Evolutionary conservation across 2,888 invertebrate genomes (phyloP).

Genomic region (Terebella lapidaria): DNA sequence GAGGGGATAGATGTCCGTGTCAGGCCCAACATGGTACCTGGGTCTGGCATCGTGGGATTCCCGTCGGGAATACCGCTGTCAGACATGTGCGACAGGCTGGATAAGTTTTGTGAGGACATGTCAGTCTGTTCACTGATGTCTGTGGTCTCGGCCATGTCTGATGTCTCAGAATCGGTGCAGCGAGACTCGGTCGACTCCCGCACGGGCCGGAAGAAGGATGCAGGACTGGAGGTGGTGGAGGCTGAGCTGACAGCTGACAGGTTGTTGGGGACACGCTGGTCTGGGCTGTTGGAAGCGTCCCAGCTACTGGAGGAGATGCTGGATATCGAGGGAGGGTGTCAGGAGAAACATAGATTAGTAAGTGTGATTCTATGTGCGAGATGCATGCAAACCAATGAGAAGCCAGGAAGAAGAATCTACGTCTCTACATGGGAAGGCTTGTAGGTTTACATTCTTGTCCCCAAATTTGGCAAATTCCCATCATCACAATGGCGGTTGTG

Average conservation of each 20-base stretch:
- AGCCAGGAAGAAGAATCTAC: not conserved
- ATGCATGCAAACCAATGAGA: not conserved
- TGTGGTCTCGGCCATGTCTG: slow-evolving; percentile 35
- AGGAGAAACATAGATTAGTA: too few species aligned
- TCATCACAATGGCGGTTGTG: too few species aligned
- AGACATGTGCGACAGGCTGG: not conserved
- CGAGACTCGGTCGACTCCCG: slow-evolving; percentile 35
- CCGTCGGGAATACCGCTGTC: too few species aligned
- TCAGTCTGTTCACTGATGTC: slow-evolving; percentile 32
- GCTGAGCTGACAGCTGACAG: too few species aligned
- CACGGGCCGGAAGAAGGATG: slow-evolving; percentile 35
- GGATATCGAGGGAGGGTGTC: too few species aligned
- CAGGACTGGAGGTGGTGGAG: not conserved
- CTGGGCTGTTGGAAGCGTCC: not conserved
- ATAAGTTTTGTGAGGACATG: not conserved
- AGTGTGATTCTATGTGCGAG: too few species aligned
- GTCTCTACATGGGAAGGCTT: too few species aligned
- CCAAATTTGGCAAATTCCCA: too few species aligned
- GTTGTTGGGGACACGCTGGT: not conserved
- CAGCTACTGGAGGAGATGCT: slow-evolving; percentile 1
- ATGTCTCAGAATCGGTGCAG: slow-evolving; percentile 40
- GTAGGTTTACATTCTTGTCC: too few species aligned
- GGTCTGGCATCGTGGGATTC: too few species aligned
- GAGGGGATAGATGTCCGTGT: too few species aligned
- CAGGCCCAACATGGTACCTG: too few species aligned